These are phyloP conservation scores for Willowsia nigromaculata DNA, from an alignment of 2,888 invertebrate genomes.

Conservation along the genomic window DNA sequence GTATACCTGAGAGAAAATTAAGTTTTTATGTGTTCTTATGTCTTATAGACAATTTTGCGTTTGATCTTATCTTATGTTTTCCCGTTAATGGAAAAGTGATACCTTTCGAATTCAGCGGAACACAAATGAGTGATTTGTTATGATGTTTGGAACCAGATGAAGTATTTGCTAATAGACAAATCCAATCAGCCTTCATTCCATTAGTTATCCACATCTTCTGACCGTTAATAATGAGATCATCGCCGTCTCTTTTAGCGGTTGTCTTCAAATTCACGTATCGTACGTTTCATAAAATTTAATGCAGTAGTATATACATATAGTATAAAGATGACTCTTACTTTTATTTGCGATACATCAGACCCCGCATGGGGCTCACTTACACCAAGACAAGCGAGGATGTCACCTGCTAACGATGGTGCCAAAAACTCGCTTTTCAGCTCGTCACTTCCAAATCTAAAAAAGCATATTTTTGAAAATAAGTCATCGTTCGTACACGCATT, in stretches of 20 bases:
- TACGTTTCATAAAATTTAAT: background rate
- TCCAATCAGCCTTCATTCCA: slow-evolving; percentile 83
- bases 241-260: slow-evolving; percentile 79
- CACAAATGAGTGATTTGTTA: slow-evolving; percentile 83
- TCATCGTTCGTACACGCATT: too few species aligned
- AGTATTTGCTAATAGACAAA: slow-evolving; percentile 83
- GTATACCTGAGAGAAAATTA: background rate
- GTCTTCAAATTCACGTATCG: slow-evolving; percentile 45
- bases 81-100: too few species aligned
- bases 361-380: slow-evolving; percentile 82
- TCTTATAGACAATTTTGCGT: too few species aligned
- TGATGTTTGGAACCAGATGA: slow-evolving; percentile 80
- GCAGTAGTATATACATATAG: background rate
- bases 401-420: slow-evolving; percentile 81
- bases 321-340: too few species aligned
- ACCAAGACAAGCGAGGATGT: slow-evolving; percentile 82
- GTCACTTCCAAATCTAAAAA: slow-evolving; percentile 81
- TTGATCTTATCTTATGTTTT: too few species aligned
- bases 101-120: slow-evolving; percentile 82
- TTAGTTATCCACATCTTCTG: slow-evolving; percentile 84
- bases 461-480: too few species aligned
- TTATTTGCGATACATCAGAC: slow-evolving; percentile 82
- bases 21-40: too few species aligned
- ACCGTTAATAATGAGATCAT: slow-evolving; percentile 82
- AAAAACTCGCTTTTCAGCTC: slow-evolving; percentile 81